A percentile compares a stretch with the other conserved stretches of the same genome.
phyloP scores from a whole-genome alignment of 2,797 vertebrate genomes.

The Poecile montanus region DNA sequence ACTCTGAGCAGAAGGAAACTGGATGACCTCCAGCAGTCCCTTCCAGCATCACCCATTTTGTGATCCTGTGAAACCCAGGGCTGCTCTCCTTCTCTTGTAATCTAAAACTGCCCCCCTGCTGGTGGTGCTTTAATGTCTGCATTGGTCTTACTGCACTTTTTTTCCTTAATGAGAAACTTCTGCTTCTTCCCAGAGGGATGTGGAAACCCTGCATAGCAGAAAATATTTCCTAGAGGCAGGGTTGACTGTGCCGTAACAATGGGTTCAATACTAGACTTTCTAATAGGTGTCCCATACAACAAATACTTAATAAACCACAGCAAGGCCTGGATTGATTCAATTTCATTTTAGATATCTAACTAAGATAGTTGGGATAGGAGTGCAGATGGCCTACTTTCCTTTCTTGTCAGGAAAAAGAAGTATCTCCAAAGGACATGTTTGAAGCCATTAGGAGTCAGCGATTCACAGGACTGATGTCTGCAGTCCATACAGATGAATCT shows the following conservation, averaged over 20 bases:
- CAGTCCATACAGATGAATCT: neutral
- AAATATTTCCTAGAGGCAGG: neutral
- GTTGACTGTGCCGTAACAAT: neutral
- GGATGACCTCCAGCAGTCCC: neutral
- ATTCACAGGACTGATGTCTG: neutral
- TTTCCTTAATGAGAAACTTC: neutral
- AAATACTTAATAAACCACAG: neutral
- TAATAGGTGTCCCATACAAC: neutral
- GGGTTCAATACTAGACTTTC: neutral
- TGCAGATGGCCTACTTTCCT: neutral
- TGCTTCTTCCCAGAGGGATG: neutral
- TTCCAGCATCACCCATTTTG: neutral
- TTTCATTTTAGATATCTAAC: neutral
- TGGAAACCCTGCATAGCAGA: neutral
- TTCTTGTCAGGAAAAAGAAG: neutral
- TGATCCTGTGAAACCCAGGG: neutral
- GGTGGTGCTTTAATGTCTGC: neutral
- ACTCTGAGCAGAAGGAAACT: neutral
- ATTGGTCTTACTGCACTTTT: neutral
- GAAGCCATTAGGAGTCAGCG: neutral
- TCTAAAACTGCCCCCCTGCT: neutral
- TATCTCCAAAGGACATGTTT: neutral
- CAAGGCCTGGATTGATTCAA: neutral
- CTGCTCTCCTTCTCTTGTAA: neutral
- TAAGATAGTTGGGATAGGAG: neutral